A percentile compares a stretch with the other conserved stretches of the same genome.
Evolutionary conservation across 2,888 invertebrate genomes (phyloP).

Genomic region (Spatulosminthurus flaviceps): DNA sequence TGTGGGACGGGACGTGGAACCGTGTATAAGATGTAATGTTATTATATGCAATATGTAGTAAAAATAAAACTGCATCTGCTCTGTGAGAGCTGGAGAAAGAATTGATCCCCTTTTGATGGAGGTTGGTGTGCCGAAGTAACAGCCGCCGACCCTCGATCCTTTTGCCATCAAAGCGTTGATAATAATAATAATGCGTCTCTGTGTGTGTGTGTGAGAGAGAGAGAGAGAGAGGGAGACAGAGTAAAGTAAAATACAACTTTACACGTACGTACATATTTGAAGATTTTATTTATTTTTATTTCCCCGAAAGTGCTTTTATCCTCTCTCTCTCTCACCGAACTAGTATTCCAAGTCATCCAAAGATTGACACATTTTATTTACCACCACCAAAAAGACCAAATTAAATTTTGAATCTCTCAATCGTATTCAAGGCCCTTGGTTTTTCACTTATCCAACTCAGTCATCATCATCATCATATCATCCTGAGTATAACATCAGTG

Average conservation of each 20-base stretch:
- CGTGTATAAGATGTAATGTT: slow-evolving; percentile 16
- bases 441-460: not conserved
- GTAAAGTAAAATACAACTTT: too few species aligned
- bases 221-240: not conserved
- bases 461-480: slow-evolving; percentile 9
- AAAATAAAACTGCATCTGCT: slow-evolving; percentile 44
- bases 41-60: slow-evolving; percentile 23
- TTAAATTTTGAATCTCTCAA: slow-evolving; percentile 44
- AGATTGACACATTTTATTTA: slow-evolving; percentile 43
- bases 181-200: slow-evolving; percentile 20
- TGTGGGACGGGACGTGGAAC: not conserved
- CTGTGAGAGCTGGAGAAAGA: slow-evolving; percentile 24
- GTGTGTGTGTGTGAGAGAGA: slow-evolving; percentile 19
- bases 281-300: slow-evolving; percentile 45
- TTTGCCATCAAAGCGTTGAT: slow-evolving; percentile 31
- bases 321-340: slow-evolving; percentile 34
- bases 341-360: slow-evolving; percentile 40
- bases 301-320: slow-evolving; percentile 38
- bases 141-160: slow-evolving; percentile 31
- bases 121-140: slow-evolving; percentile 31
- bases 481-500: too few species aligned
- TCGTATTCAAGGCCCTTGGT: slow-evolving; percentile 42
- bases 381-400: slow-evolving; percentile 40
- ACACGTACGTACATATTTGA: not conserved
- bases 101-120: slow-evolving; percentile 45